These are phyloP conservation scores for Platycercus adscitus DNA, from an alignment of 2,113 vertebrate genomes.

Conservation along the genomic window DNA sequence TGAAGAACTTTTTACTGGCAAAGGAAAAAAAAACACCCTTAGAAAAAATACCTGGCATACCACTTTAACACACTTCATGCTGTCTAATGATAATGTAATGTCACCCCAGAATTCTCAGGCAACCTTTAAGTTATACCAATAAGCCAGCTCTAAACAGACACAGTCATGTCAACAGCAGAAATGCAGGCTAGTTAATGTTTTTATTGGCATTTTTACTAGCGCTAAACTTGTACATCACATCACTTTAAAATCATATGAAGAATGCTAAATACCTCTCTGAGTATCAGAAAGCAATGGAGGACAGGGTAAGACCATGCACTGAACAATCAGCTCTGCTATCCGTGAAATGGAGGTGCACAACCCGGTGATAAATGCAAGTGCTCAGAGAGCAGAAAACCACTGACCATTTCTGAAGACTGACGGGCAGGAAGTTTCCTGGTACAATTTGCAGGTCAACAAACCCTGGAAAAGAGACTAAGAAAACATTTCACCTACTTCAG, in stretches of 20 bases:
- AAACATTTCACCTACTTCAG: not conserved
- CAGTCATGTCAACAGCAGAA: slow-evolving; percentile 4
- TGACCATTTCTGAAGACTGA: not conserved
- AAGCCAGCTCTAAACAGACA: slow-evolving; percentile 10
- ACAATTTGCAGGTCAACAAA: not conserved
- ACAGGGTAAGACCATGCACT: not conserved
- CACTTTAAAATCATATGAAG: not conserved
- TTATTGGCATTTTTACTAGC: not conserved
- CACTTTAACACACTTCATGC: not conserved
- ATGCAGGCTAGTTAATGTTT: slow-evolving; percentile 13
- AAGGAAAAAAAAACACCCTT: not conserved
- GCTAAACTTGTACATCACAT: not conserved
- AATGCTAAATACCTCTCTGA: not conserved
- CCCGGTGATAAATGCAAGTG: not conserved
- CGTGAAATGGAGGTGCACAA: slow-evolving; percentile 8
- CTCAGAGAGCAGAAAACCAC: not conserved
- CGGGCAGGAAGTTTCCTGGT: not conserved
- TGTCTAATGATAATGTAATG: not conserved
- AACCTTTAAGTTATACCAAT: slow-evolving; percentile 29
- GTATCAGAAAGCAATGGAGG: not conserved
- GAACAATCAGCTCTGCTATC: not conserved
- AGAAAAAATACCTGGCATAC: not conserved
- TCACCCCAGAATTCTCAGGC: not conserved
- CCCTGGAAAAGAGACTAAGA: not conserved
- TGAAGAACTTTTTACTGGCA: not conserved